Percentiles rank a stretch among this genome's conserved stretches.
phyloP scores from a whole-genome alignment of 1,140 invertebrate species.

The Drosophila oshimai region DNA sequence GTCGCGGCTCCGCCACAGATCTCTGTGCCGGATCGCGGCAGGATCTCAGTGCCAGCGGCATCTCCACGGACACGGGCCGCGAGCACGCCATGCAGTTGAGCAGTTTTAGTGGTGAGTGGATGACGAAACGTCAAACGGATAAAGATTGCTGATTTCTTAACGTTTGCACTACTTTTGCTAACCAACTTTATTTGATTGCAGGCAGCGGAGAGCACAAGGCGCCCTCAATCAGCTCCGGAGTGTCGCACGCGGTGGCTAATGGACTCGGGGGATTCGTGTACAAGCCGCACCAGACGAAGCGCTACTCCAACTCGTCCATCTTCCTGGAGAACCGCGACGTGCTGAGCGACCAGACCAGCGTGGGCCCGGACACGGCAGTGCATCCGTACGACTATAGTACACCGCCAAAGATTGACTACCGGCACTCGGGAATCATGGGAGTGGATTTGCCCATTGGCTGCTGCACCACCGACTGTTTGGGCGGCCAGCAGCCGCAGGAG shows the following conservation, averaged over 20 bases:
- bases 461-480: conserved; percentile 55
- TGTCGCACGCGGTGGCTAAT: conserved; percentile 77
- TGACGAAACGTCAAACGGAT: no score
- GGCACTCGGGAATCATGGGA: conserved; percentile 65
- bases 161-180: no score
- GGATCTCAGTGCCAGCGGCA: conserved; percentile 78
- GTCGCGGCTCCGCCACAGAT: conserved; percentile 75
- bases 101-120: conserved; percentile 73
- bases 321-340: conserved; percentile 82
- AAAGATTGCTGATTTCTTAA: no score
- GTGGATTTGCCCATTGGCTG: conserved; percentile 55
- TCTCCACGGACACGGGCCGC: conserved; percentile 76
- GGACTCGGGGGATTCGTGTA: conserved; percentile 74
- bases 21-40: conserved; percentile 73
- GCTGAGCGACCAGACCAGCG: conserved; percentile 70
- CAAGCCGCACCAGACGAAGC: conserved; percentile 72
- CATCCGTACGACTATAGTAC: conserved; percentile 69
- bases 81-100: conserved; percentile 74
- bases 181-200: conserved; percentile 1
- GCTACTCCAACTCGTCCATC: conserved; percentile 81
- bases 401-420: conserved; percentile 75
- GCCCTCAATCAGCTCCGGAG: conserved; percentile 72
- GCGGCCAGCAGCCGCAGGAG: conserved; percentile 29
- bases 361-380: conserved; percentile 46
- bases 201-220: conserved; percentile 78